Percentiles rank a stretch among this genome's conserved stretches.
Conservation (phyloP, 2,888 invertebrate species). For the Margaritifera margaritifera region DNA sequence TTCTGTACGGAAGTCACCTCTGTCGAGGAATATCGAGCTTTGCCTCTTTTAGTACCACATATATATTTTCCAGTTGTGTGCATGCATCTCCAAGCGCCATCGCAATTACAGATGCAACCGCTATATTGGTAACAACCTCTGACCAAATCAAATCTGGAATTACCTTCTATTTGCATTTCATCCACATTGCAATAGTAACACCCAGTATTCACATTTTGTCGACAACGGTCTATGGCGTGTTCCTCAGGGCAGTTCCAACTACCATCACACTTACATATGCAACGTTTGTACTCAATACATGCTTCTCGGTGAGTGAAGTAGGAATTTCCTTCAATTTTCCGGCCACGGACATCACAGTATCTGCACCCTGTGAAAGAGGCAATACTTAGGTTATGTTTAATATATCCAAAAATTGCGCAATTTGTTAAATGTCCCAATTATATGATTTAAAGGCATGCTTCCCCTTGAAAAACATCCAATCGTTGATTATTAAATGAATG, state of each 20-base stretch:
- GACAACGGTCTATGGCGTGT: slow-evolving; percentile 36
- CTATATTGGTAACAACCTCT: slow-evolving; percentile 39
- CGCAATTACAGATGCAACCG: slow-evolving; percentile 44
- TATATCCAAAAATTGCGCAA: too few relatives aligned
- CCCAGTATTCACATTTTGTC: slow-evolving; percentile 19
- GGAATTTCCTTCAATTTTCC: slow-evolving; percentile 43
- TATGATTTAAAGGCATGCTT: too few relatives aligned
- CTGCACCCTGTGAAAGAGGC: slow-evolving; percentile 47
- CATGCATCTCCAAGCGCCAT: slow-evolving; percentile 25
- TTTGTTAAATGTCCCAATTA: too few relatives aligned
- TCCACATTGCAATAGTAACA: slow-evolving; percentile 22
- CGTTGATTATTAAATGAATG: too few relatives aligned
- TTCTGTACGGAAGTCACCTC: too few relatives aligned
- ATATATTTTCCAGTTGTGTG: slow-evolving; percentile 9
- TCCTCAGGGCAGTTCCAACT: slow-evolving; percentile 58
- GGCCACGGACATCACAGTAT: slow-evolving; percentile 44
- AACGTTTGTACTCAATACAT: slow-evolving; percentile 51
- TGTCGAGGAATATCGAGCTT: too few relatives aligned
- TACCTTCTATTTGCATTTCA: slow-evolving; percentile 23
- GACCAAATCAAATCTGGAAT: slow-evolving; percentile 36
- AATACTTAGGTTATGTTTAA: too few relatives aligned
- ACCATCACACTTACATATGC: slow-evolving; percentile 61
- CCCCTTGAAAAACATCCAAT: too few relatives aligned
- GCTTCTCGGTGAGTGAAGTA: slow-evolving; percentile 50
- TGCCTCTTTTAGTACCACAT: slow-evolving; percentile 7